Base-by-base conservation (phyloP, 2,113 vertebrate genomes). In the Cnemophilus loriae region DNA sequence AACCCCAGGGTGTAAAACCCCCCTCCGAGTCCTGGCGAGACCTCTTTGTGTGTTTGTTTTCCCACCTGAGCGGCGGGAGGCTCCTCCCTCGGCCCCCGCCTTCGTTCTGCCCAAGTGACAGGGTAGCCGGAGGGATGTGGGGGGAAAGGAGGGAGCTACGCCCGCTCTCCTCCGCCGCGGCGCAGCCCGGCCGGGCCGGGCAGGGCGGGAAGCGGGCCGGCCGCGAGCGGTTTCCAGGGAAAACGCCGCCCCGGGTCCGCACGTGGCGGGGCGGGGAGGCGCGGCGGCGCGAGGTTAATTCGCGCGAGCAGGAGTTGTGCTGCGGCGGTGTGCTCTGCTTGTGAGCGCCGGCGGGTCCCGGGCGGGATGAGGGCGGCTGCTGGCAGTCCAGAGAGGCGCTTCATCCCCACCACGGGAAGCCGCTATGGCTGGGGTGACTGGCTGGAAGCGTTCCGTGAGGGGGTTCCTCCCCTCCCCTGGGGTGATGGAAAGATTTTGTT, bases 1-100 rank as follows among this genome's bases (percentile, higher is more conserved):
- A 46, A 11, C 15, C 32, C 3, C 7, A 23, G 47, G 28, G 28
- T 47, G 13, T 39, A 21, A 46, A 53, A 10, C 20, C 16, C 16
- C 3, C n/a, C 33, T 53, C 22, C 3, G 16, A 24, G 23, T 61
- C 39, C 24, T 20, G 18, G 80, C 2, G 41, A 42, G 46, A 49
- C 32, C 77, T 60, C 84, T 96, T 95, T 97, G 85, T 97, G 94
- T 87, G 52, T 90, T 93, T 95, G 71, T 91, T 96, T 95, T 92
- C 89, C 80, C 84, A 90, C 91, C 92, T 95, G 96, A 79, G 22
- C 75, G 10, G 74, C 35, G 10, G 63, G 50, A 94, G 85, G 78
- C 85, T 91, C 90, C 96, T 81, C 94, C 81, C 74, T 41, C 64
- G 6, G 24, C 68, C 59, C 49, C 41, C 17, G 59, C 77, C 60